Base-by-base conservation (phyloP, 2,797 vertebrate species). In the Gouania willdenowi region DNA sequence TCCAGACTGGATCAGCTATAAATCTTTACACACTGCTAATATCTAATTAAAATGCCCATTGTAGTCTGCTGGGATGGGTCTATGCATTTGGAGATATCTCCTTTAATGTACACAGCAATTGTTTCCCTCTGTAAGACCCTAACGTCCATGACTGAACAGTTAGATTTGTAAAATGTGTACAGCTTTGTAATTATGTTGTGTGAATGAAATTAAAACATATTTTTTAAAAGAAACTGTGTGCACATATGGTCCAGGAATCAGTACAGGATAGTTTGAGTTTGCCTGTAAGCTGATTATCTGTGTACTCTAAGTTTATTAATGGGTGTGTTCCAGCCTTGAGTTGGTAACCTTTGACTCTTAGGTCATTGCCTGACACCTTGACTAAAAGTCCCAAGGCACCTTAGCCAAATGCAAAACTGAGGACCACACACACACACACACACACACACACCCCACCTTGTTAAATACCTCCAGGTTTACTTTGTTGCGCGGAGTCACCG, bases 121-220 rank as follows among this genome's bases (percentile, higher is more conserved):
- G 11, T 24, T 4, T 33, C 61, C 50, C 47, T 60, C 65, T 66
- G 48, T 60, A 57, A 61, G 70, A 55, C 45, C 14, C 4, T 52
- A 58, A 47, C 26, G 32, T 56, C 72, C 35, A 68, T 45, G 51
- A 38, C 45, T 55, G 28, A 84, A 69, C 64, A 71, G 52, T 79
- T 44, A 77, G 8, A 70, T 82, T 77, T 88, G 83, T 88, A 87
- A 87, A 88, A 85, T 85, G 77, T 89, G 87, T 89, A 86, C 84
- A 88, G 83, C 67, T 81, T 62, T 84, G 70, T 79, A 66, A 79
- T 77, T 71, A 62, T 61, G 66, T 68, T 58, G 55, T 74, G 76
- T 81, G 61, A 85, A 50, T 70, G 64, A 73, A 70, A 88, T 87
- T 87, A 87, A 88, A 88, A 28, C 30, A 66, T 89, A 83, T 87